These are phyloP conservation scores for Allophyes oxyacanthae DNA, from an alignment of 2,888 invertebrate genomes.

Conservation along the genomic window DNA sequence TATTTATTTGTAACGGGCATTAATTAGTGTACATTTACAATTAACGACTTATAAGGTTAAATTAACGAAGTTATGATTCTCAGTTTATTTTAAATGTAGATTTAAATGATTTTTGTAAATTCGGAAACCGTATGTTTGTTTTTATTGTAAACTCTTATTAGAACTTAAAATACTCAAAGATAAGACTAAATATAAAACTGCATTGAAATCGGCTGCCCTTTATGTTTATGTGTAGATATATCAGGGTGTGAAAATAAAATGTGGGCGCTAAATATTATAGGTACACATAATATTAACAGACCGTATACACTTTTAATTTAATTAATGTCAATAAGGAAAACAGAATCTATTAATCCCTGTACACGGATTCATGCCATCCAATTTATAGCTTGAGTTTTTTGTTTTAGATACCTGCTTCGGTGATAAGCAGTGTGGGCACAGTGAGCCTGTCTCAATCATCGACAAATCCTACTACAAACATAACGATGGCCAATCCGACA, in stretches of 20 bases:
- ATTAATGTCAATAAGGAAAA: slow-evolving; percentile 42
- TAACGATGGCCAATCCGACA: slow-evolving; percentile 84
- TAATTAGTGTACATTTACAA: slow-evolving; percentile 8
- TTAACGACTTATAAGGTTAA: neutral
- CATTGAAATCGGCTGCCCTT: too few relatives aligned
- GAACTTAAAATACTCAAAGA: too few relatives aligned
- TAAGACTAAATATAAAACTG: too few relatives aligned
- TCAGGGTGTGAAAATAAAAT: too few relatives aligned
- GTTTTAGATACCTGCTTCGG: slow-evolving; percentile 89
- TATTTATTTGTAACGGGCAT: slow-evolving; percentile 9
- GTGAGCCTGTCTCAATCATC: slow-evolving; percentile 86
- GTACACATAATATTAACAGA: neutral
- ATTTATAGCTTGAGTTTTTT: slow-evolving; percentile 25
- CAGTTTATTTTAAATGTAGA: too few relatives aligned
- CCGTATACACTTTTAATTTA: slow-evolving; percentile 4
- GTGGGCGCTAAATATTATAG: too few relatives aligned
- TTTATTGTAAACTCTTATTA: too few relatives aligned
- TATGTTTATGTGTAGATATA: too few relatives aligned
- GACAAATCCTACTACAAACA: slow-evolving; percentile 76
- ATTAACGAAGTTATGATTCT: neutral
- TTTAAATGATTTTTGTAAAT: too few relatives aligned
- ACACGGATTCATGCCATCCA: neutral
- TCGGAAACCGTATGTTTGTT: too few relatives aligned
- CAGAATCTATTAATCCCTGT: neutral
- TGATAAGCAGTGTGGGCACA: slow-evolving; percentile 89